Conservation (phyloP, 2,888 invertebrate species). For the Podotricha telesiphe region DNA sequence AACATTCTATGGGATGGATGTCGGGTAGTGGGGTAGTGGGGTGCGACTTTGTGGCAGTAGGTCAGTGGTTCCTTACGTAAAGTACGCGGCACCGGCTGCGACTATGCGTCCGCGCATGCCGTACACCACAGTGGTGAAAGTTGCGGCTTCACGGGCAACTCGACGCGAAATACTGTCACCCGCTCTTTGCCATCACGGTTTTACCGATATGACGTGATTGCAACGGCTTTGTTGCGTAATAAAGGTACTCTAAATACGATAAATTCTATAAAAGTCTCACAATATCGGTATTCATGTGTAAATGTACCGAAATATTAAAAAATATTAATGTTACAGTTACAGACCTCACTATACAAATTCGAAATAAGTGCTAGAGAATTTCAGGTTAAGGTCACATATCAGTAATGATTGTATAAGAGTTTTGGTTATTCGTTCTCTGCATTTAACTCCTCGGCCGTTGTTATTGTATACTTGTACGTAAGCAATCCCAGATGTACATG, state of each 20-base stretch:
- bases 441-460: conserved; percentile 26
- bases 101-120: conserved; percentile 51
- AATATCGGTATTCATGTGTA: background rate
- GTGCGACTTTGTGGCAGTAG: conserved; percentile 73
- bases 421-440: conserved; percentile 44
- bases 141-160: conserved; percentile 57
- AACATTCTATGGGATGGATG: conserved; percentile 59
- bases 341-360: conserved; percentile 11
- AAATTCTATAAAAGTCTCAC: conserved; percentile 13
- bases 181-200: conserved; percentile 40
- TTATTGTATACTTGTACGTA: conserved; percentile 18
- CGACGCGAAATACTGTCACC: conserved; percentile 46
- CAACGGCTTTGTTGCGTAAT: conserved; percentile 39
- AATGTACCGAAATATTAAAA: background rate
- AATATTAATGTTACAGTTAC: background rate
- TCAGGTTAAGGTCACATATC: conserved; percentile 76
- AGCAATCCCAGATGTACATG: conserved; percentile 3
- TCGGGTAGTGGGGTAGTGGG: conserved; percentile 62
- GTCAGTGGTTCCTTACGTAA: conserved; percentile 83
- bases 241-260: conserved; percentile 25
- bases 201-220: conserved; percentile 43
- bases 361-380: conserved; percentile 61
- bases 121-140: conserved; percentile 64
- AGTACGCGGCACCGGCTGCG: conserved; percentile 59
- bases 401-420: conserved; percentile 65